Base-by-base conservation (phyloP, 1,140 invertebrate species). In the Ceratitis capitata region DNA sequence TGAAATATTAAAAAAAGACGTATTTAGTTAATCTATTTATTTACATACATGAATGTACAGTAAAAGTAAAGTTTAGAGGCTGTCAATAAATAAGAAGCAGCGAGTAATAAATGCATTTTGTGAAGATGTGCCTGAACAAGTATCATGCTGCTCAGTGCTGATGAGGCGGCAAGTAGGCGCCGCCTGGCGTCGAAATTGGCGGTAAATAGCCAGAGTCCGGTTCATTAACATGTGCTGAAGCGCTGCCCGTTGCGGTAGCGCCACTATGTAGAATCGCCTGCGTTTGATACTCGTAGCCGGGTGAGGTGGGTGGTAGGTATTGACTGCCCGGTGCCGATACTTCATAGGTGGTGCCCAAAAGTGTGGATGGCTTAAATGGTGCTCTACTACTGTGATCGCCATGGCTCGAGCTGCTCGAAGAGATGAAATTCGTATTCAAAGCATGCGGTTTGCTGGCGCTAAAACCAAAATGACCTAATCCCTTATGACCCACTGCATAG, bases 321-420 rank as follows among this genome's bases (percentile, higher is more conserved):
- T 89, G 86, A 26, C 86, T 82, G 39, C 19, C 87, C 23, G 47
- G 58, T n/a, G 7, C 69, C 19, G 69, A 78, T 10, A 45, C 23
- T n/a, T 78, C 83, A 61, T 56, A 58, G 32, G 88, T 90, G 87
- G 88, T 87, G 1, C 90, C 90, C 32, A 91, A 82, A 16, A 91
- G 91, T n/a, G 88, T 88, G 82, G 90, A 90, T 12, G 90, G 89
- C 86, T 89, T 90, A 64, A 91, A 91, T 0, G 90, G 90, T 1
- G 88, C 86, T 86, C 89, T 89, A 49, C 19, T 88, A 19, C 35
- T 51, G 39, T 78, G 39, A 10, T n/a, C 39, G 35, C 49, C 12
- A 10, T 51, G 53, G 12, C 83, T 69, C 16, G 51, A 56, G 12
- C 53, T 56, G 10, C 49, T 49, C 2, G 53, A 64, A 29, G 39